Base-by-base conservation (phyloP, 2,113 vertebrate genomes). In the Notiomystis cincta region DNA sequence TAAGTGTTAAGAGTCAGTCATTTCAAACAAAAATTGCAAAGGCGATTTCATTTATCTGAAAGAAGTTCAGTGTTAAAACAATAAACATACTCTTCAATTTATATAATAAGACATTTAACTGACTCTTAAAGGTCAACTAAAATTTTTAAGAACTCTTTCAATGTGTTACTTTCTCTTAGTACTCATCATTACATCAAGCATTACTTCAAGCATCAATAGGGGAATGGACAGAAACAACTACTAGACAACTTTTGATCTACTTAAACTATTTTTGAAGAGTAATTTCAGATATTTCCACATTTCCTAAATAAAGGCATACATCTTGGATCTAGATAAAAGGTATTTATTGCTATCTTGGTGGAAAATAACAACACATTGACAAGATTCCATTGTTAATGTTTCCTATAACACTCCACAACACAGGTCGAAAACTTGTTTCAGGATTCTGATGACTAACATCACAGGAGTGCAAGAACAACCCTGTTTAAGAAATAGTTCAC, bases 351-450 rank as follows among this genome's bases (percentile, higher is more conserved):
- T 76, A 76, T 50, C 40, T 75, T 17, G 1, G 24, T 17, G 10
- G 35, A 70, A 77, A 87, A n/a, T 0, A 0, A 61, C 0, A 1
- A 40, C 18, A 44, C 9, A 28, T 7, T n/a, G 10, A 48, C 30
- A 87, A 65, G 42, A 27, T 75, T 75, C 51, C 38, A 33, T 30
- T 76, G 31, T 75, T 42, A 54, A 42, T 2, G 10, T 56, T 87
- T 67, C 58, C 75, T 57, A 5, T 6, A 85, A 71, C 4, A 21
- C 7, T 30, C 15, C 17, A 72, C 10, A 95, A 64, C 8, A 51
- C 19, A 33, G 22, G 38, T 15, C 3, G 76, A 80, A 91, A 62
- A 45, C 17, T 14, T 35, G 4, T 48, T 94, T 45, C 24, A 76
- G 47, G 40, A 60, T 48, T 94, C 45, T 48, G 24, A 76, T 19